Evolutionary conservation across 2,113 vertebrate species (phyloP).

Genomic region (Okapia johnstoni): DNA sequence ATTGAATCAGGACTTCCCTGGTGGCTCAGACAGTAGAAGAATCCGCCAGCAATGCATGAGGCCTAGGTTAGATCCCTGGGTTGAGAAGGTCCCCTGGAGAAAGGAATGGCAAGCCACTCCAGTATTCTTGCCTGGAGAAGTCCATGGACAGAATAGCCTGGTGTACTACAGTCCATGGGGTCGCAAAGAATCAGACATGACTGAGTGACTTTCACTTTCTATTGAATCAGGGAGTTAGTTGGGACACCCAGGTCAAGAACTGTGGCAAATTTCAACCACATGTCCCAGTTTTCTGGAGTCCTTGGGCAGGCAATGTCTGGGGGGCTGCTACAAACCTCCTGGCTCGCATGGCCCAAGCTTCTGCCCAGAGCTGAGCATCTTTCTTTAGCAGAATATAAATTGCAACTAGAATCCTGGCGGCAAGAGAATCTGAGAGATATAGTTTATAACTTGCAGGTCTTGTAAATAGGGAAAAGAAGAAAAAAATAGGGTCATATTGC

Average conservation of each 20-base stretch:
- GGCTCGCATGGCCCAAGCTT: neutral
- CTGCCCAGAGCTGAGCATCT: neutral
- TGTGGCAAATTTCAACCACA: neutral
- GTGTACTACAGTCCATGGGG: neutral
- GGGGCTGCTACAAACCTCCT: neutral
- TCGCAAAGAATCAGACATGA: neutral
- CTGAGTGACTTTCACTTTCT: neutral
- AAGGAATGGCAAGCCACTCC: neutral
- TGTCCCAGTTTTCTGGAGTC: neutral
- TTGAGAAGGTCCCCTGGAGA: neutral
- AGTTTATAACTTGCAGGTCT: neutral
- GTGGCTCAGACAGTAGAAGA: neutral
- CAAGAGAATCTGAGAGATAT: neutral
- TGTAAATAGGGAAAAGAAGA: neutral
- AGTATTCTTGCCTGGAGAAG: neutral
- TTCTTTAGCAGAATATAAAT: neutral
- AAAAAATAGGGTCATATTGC: neutral
- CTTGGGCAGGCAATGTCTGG: accelerated
- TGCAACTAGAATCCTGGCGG: neutral
- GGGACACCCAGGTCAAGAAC: neutral
- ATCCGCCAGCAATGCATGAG: accelerated
- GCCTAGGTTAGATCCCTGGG: neutral
- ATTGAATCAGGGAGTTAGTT: neutral
- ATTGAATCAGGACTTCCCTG: neutral
- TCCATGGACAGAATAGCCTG: neutral